These are phyloP conservation scores for Varroa destructor DNA, from an alignment of 1,140 invertebrate species.

Conservation along the genomic window DNA sequence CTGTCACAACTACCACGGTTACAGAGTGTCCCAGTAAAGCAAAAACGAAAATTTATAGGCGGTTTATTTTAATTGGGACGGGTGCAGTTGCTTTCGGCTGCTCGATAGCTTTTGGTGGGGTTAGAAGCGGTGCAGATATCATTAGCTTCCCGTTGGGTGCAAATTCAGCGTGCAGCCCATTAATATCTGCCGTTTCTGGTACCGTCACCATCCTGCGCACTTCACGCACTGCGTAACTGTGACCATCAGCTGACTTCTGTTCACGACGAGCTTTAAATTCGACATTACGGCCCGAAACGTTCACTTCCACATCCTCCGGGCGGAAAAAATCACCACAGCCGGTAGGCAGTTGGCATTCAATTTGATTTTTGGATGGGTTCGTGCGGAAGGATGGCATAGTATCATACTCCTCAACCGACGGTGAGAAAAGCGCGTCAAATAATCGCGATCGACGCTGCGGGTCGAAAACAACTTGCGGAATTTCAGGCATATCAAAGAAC, in stretches of 20 bases:
- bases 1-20: no score
- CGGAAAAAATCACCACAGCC: constrained; percentile 20
- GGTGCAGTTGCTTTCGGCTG: neutral
- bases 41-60: no score
- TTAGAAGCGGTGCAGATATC: constrained; percentile 10
- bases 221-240: constrained; percentile 20
- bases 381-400: neutral
- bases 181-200: constrained; percentile 19
- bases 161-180: constrained; percentile 9
- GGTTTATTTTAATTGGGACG: constrained; percentile 18
- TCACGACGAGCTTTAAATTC: constrained; percentile 24
- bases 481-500: constrained; percentile 9
- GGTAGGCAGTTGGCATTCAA: constrained; percentile 15
- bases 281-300: constrained; percentile 8
- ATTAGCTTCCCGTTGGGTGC: constrained; percentile 18
- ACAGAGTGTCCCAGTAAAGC: no score
- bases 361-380: neutral
- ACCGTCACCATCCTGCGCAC: constrained; percentile 10
- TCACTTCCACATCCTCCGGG: constrained; percentile 20
- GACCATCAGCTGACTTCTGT: neutral
- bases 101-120: constrained; percentile 6
- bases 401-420: neutral
- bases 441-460: constrained; percentile 10
- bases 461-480: neutral
- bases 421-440: neutral